Base-by-base conservation (phyloP, 2,888 invertebrate species). In the Opisthograptis luteolata region DNA sequence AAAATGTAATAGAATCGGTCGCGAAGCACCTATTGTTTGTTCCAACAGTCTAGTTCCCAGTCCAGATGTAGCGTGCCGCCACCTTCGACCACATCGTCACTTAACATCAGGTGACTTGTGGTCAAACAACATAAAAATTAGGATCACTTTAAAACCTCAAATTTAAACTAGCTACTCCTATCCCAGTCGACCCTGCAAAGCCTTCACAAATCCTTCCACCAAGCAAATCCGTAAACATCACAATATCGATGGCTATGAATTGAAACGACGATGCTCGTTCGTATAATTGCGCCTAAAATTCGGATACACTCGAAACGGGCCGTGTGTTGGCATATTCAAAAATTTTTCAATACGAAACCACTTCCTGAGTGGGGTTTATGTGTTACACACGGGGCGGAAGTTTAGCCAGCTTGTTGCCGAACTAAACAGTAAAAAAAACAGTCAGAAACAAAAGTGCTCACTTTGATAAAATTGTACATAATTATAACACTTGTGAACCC, bases 291-390 rank as follows among this genome's bases (percentile, higher is more conserved):
- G 66, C 75, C 79, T 13, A 75, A 84, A 87, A 82, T 84, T 82
- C 75, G 80, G 84, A 86, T 85, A 82, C 81, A 77, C 84, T 86
- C 79, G 68, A 83, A 70, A 66, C 70, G 58, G 70, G 56, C 83
- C 79, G 76, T 85, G 84, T 81, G 83, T 81, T 76, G 81, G 75
- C 79, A 81, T 85, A 87, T 86, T 87, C 87, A 50, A 85, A 85
- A 20, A 85, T 84, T 83, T 80, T 87, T 87, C 87, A 87, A 87
- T 87, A 85, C 86, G 55, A 71, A 70, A 73, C 78, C 75, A 69
- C 73, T 72, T 66, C 64, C 65, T 66, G 68, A 66, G 70, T 67
- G 70, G 69, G 73, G 73, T 68, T 73, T 77, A 57, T 22, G 49
- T 32, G 62, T 75, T 71, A 78, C 60, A 81, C 64, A 42, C 25